A percentile compares a stretch with the other conserved stretches of the same genome.
Evolutionary conservation across 2,888 invertebrate genomes (phyloP).

Genomic region (Deroplatys truncata): DNA sequence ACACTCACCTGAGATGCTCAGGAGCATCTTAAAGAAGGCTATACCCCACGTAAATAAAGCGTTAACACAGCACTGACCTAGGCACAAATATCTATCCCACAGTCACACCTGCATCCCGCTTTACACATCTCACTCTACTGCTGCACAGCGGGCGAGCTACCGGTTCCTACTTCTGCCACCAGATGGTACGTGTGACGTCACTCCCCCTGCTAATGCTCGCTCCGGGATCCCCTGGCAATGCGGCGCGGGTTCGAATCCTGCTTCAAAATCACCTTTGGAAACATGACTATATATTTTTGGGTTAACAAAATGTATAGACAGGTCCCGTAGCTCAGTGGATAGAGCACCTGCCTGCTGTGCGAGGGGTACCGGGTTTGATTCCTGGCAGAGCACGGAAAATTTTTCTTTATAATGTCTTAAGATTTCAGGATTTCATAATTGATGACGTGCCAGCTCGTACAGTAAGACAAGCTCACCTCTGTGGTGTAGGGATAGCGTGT

Average conservation of each 20-base stretch:
- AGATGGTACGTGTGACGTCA: neutral
- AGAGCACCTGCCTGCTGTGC: no score
- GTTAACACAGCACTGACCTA: neutral
- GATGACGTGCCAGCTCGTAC: no score
- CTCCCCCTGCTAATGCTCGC: neutral
- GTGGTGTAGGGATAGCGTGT: no score
- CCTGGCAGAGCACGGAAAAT: no score
- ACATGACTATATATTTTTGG: no score
- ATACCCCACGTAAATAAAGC: no score
- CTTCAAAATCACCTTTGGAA: neutral
- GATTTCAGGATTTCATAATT: no score
- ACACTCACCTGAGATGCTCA: neutral
- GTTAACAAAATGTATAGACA: no score
- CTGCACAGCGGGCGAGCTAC: neutral
- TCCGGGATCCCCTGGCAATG: neutral
- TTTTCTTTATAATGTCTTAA: no score
- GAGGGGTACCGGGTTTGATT: no score
- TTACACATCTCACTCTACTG: neutral
- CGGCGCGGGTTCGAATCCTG: neutral
- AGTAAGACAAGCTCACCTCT: no score
- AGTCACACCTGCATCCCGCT: neutral
- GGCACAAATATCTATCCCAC: neutral
- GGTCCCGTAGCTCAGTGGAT: no score
- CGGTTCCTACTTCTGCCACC: neutral
- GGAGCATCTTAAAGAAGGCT: neutral